Conservation (phyloP, 2,888 invertebrate species). For the Sycophila texana region DNA sequence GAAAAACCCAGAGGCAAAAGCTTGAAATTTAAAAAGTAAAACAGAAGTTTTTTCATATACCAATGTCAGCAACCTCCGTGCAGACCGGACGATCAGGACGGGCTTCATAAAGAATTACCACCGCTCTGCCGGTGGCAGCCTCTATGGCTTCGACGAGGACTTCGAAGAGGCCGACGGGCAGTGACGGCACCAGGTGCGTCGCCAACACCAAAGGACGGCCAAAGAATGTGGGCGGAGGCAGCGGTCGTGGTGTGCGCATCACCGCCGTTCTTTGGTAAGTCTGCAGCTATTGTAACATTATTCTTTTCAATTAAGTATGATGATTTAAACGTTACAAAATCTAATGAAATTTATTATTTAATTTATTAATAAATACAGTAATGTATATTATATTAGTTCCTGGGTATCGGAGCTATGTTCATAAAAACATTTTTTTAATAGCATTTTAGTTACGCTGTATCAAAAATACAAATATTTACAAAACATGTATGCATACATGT, state of each 20-base stretch:
- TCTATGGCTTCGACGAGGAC: conserved; percentile 68
- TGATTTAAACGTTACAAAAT: too few relatives aligned
- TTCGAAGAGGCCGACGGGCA: conserved; percentile 68
- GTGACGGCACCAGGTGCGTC: conserved; percentile 68
- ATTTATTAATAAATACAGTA: too few relatives aligned
- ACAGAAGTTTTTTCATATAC: conserved; percentile 58
- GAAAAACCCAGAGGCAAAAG: too few relatives aligned
- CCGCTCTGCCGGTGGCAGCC: conserved; percentile 63
- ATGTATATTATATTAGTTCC: too few relatives aligned
- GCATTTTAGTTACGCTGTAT: too few relatives aligned
- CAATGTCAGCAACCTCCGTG: conserved; percentile 66
- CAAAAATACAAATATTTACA: too few relatives aligned
- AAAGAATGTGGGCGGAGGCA: conserved; percentile 58
- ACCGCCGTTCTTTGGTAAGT: conserved; percentile 61
- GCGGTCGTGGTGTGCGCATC: conserved; percentile 60
- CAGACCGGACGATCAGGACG: conserved; percentile 65
- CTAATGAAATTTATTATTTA: too few relatives aligned
- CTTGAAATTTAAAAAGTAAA: too few relatives aligned
- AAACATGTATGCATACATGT: too few relatives aligned
- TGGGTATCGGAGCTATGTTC: too few relatives aligned
- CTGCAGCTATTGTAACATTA: not conserved
- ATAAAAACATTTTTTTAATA: too few relatives aligned
- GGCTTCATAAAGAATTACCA: conserved; percentile 65
- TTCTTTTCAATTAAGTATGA: too few relatives aligned
- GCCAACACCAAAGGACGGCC: conserved; percentile 66